phyloP scores from a whole-genome alignment of 2,888 invertebrate genomes.

The Cordilura impudica region DNA sequence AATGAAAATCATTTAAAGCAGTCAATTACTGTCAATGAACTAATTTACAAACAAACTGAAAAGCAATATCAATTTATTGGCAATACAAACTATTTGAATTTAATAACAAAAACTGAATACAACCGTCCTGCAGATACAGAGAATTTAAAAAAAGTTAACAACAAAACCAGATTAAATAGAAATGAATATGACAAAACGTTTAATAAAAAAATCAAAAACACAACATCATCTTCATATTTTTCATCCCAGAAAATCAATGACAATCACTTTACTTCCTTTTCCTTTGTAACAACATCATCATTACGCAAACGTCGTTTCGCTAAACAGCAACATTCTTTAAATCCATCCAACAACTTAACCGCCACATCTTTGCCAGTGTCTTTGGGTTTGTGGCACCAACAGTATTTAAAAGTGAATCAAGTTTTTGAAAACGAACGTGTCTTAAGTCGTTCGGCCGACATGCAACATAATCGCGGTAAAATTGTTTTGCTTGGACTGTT shows the following conservation, averaged over 20 bases:
- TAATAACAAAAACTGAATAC: not conserved
- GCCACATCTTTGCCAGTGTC: conserved; percentile 20
- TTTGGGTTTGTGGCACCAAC: conserved; percentile 70
- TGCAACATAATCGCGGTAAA: conserved; percentile 77
- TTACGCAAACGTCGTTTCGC: conserved; percentile 36
- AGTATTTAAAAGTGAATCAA: conserved; percentile 76
- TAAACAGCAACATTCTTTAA: conserved; percentile 29
- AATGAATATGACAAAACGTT: conserved; percentile 31
- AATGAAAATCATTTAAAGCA: conserved; percentile 32
- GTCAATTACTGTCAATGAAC: conserved; percentile 53
- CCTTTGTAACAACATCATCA: conserved; percentile 27
- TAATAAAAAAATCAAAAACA: conserved; percentile 38
- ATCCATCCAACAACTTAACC: conserved; percentile 24
- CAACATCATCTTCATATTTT: conserved; percentile 27
- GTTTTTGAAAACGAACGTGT: conserved; percentile 77
- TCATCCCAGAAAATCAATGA: conserved; percentile 43
- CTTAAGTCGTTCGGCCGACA: conserved; percentile 68
- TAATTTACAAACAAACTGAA: conserved; percentile 23
- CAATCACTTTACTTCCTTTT: conserved; percentile 57
- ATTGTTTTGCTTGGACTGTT: conserved; percentile 88
- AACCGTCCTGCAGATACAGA: conserved; percentile 52
- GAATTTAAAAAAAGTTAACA: conserved; percentile 57
- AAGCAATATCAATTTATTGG: conserved; percentile 44
- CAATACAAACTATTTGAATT: conserved; percentile 6
- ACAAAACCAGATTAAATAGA: conserved; percentile 16